Conservation (phyloP, 2,888 invertebrate genomes). For the Patella depressa region DNA sequence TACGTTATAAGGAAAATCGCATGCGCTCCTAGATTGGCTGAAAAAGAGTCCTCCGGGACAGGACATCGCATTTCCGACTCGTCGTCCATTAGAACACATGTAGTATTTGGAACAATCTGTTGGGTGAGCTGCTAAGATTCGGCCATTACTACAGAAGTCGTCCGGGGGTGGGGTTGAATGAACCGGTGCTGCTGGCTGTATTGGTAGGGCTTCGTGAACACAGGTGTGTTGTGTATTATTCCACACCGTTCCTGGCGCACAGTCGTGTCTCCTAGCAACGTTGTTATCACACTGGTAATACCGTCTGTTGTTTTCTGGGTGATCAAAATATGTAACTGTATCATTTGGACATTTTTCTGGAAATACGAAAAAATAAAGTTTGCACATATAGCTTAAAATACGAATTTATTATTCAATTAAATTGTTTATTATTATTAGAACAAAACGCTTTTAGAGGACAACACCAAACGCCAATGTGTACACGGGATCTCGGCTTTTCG, state of each 20-base stretch:
- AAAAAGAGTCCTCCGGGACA: background rate
- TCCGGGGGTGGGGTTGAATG: background rate
- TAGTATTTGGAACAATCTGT: background rate
- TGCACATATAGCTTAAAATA: too few species aligned
- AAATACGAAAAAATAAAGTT: background rate
- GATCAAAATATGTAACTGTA: constrained; percentile 14
- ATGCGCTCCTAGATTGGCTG: background rate
- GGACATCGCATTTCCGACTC: background rate
- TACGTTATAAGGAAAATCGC: background rate
- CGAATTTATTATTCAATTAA: too few species aligned
- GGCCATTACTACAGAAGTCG: background rate
- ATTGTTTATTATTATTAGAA: too few species aligned
- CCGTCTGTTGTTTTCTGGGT: constrained; percentile 20
- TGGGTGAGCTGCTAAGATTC: background rate
- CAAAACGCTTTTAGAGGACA: too few species aligned
- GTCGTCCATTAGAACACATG: background rate
- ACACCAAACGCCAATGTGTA: too few species aligned
- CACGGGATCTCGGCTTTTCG: too few species aligned
- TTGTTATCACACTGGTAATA: constrained; percentile 34
- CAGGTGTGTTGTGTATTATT: constrained; percentile 20
- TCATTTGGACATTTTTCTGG: constrained; percentile 25
- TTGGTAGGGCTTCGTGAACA: background rate
- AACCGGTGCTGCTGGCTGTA: background rate
- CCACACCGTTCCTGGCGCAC: constrained; percentile 25
- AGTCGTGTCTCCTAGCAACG: constrained; percentile 20